These are phyloP conservation scores for Masticophis lateralis DNA, from an alignment of 2,797 vertebrate species.

Conservation along the genomic window DNA sequence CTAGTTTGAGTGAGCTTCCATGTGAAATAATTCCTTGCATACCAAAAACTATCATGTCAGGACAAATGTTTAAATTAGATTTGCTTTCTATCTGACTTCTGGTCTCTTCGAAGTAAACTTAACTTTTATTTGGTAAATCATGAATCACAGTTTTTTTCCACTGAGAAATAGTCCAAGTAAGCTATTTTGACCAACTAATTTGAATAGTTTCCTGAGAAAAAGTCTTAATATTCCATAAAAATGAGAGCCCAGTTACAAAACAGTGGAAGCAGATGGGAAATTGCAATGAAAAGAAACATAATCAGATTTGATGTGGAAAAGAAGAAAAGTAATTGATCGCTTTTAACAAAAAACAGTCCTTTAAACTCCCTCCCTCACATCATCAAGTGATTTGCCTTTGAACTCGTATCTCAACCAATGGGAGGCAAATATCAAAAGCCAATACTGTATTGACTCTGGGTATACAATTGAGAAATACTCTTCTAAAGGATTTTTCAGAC, in stretches of 20 bases:
- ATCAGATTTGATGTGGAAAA: background rate
- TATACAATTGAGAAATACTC: background rate
- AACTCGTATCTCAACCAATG: background rate
- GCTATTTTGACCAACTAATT: conserved; percentile 35
- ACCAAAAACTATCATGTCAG: background rate
- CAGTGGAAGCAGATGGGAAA: background rate
- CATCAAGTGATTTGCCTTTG: background rate
- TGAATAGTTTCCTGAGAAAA: conserved; percentile 27
- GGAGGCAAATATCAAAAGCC: background rate
- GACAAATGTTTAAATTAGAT: background rate
- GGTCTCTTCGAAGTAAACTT: background rate
- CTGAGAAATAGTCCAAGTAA: conserved; percentile 19
- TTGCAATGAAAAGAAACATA: background rate
- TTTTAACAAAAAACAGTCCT: background rate
- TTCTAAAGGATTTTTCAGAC: conserved; percentile 30
- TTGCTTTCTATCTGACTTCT: background rate
- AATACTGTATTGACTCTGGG: background rate
- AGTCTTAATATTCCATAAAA: background rate
- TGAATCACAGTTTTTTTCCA: background rate
- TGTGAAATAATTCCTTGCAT: background rate
- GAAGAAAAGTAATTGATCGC: background rate
- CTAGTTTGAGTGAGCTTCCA: background rate
- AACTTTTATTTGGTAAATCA: background rate
- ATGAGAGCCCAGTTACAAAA: background rate
- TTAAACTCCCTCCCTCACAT: background rate